Base-by-base conservation (phyloP, 64 coral and sea anemone species). In the Dendrophyllia cribrosa region DNA sequence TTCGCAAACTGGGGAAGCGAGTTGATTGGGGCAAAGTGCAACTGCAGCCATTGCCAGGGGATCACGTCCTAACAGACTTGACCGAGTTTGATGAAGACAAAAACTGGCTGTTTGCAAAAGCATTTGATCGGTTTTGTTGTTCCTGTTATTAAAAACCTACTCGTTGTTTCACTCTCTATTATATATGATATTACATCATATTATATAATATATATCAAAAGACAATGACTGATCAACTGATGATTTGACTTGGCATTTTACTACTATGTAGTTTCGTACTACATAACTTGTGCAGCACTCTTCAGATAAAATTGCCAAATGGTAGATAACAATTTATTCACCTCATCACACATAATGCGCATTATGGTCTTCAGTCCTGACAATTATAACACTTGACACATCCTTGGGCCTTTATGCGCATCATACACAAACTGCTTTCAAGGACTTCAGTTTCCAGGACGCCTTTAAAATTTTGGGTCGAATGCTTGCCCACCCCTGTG, bases 351-450 rank as follows among this genome's bases (percentile, higher is more conserved):
- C 0, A 7, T 66, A 34, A 14, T 16, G 56, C 87, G 53, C 43
- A 89, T 14, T 16, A 78, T 17, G 8, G 51, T 50, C 45, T 89
- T 89, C 68, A 43, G 48, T 6, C 72, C 67, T n/a, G n/a, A 55
- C 85, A 75, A 14, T 74, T 49, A 5, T 44, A 15, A 71, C 85
- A 74, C 7, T 13, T 20, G 20, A 88, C 68, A 88, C 9, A 17
- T 9, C 52, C 48, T 70, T 52, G 24, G 22, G 8, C 49, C 11
- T 88, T 12, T 11, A 24, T 88, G 22, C 85, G 74, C 3, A 48
- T 51, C 5, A 44, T 17, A 61, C 69, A 88, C 3, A 25, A 6
- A 43, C 53, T 43, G 7, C 14, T 16, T 59, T 22, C 15, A 71
- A 48, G 47, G 6, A 17, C 24, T 21, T 55, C 48, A 5, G 7